Percentiles rank a stretch among this genome's conserved stretches.
These are phyloP conservation scores for Chrysina gloriosa DNA, from an alignment of 2,888 invertebrate genomes.

Conservation along the genomic window DNA sequence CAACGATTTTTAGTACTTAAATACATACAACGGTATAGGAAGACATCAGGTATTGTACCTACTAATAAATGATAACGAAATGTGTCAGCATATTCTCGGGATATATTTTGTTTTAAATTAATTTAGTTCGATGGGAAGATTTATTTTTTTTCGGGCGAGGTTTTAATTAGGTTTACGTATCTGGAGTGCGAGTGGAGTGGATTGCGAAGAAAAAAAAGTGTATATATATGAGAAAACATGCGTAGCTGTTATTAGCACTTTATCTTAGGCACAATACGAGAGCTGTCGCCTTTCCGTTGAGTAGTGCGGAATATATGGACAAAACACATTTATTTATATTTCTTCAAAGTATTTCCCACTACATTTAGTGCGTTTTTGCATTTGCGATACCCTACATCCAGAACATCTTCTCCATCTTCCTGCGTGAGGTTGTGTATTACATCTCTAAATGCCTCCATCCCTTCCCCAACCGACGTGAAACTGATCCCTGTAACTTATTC, in stretches of 20 bases:
- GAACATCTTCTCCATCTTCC: too few relatives aligned
- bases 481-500: too few relatives aligned
- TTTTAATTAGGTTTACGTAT: conserved; percentile 12
- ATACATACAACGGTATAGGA: neutral
- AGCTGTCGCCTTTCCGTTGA: too few relatives aligned
- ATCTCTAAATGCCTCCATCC: too few relatives aligned
- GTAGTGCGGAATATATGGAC: too few relatives aligned
- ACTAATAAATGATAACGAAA: conserved; percentile 31
- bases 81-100: conserved; percentile 40
- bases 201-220: neutral
- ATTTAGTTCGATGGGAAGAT: conserved; percentile 15
- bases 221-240: neutral
- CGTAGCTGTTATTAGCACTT: neutral
- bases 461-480: too few relatives aligned
- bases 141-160: neutral
- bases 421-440: too few relatives aligned
- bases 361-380: too few relatives aligned
- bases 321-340: too few relatives aligned
- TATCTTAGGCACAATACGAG: too few relatives aligned
- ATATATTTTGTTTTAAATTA: conserved; percentile 24
- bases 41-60: neutral
- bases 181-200: neutral
- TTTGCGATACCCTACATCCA: too few relatives aligned
- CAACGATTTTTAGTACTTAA: neutral
- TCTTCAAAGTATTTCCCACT: too few relatives aligned